phyloP scores from a whole-genome alignment of 2,888 invertebrate genomes.

The Andricus curvator region DNA sequence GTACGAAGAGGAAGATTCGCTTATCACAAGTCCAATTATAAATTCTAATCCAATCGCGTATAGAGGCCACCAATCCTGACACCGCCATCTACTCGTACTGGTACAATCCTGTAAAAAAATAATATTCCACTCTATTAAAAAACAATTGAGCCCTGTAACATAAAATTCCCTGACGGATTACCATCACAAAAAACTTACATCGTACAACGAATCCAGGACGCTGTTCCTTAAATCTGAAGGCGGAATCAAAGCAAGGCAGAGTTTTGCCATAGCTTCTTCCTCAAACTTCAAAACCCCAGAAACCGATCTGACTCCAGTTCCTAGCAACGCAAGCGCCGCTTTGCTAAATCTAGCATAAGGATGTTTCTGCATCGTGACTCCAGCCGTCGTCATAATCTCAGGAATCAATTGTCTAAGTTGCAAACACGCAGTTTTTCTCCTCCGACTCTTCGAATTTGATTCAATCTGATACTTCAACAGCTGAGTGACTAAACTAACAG shows the following conservation, averaged over 20 bases:
- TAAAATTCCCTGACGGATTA: neutral
- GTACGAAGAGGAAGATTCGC: constrained; percentile 63
- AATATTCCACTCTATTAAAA: neutral
- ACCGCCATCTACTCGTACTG: constrained; percentile 68
- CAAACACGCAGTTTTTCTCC: constrained; percentile 61
- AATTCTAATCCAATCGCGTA: constrained; percentile 74
- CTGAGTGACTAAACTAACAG: constrained; percentile 71
- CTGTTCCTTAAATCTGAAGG: constrained; percentile 71
- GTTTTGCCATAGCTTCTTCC: constrained; percentile 69
- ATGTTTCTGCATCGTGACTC: constrained; percentile 69
- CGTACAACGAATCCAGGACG: constrained; percentile 71
- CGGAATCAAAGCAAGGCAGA: constrained; percentile 73
- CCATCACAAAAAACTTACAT: constrained; percentile 60
- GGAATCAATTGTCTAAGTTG: constrained; percentile 72
- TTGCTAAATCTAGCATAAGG: constrained; percentile 70
- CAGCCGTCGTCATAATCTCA: constrained; percentile 69
- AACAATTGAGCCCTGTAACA: no score
- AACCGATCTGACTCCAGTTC: constrained; percentile 69
- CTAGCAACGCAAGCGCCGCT: constrained; percentile 69
- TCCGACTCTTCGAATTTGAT: constrained; percentile 54
- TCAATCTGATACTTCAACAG: constrained; percentile 51
- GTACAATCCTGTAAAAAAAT: constrained; percentile 62
- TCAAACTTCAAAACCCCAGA: constrained; percentile 50
- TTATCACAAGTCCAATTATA: constrained; percentile 68
- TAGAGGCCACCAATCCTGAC: constrained; percentile 76